Conservation (phyloP, 2,113 vertebrate species). For the Phalacrocorax aristotelis region DNA sequence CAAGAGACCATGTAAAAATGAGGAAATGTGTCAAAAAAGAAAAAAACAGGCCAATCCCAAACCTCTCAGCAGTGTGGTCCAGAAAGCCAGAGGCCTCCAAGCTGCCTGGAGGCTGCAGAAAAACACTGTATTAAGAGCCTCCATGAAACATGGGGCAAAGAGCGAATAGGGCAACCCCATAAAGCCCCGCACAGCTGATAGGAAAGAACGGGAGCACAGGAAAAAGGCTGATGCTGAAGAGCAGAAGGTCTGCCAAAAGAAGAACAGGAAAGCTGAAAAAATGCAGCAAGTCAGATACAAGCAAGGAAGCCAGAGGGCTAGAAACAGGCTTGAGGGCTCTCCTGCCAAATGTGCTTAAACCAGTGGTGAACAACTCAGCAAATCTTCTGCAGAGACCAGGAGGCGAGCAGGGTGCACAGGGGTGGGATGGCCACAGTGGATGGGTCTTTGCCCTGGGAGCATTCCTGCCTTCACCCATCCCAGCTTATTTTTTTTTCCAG, state of each 20-base stretch:
- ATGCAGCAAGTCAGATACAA: rapidly evolving
- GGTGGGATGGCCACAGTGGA: background rate
- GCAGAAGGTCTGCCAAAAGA: background rate
- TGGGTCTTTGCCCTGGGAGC: background rate
- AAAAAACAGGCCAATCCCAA: background rate
- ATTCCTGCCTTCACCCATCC: background rate
- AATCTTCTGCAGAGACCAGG: background rate
- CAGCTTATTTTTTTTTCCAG: background rate
- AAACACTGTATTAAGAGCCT: background rate
- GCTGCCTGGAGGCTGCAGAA: background rate
- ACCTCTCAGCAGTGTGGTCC: background rate
- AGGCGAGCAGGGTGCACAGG: background rate
- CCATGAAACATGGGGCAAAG: background rate
- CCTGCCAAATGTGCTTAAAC: background rate
- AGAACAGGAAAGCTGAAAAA: background rate
- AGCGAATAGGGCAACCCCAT: background rate
- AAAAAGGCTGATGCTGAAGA: background rate
- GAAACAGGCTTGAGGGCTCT: background rate
- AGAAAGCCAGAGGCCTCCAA: background rate
- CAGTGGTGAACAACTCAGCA: background rate
- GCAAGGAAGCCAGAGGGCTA: background rate
- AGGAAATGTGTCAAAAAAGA: background rate
- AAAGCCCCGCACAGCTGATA: background rate
- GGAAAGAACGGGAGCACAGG: background rate
- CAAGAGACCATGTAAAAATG: background rate